Percentiles rank a stretch among this genome's conserved stretches.
Evolutionary conservation across 2,888 invertebrate species (phyloP).

Genomic region (Loripinus fragilis): DNA sequence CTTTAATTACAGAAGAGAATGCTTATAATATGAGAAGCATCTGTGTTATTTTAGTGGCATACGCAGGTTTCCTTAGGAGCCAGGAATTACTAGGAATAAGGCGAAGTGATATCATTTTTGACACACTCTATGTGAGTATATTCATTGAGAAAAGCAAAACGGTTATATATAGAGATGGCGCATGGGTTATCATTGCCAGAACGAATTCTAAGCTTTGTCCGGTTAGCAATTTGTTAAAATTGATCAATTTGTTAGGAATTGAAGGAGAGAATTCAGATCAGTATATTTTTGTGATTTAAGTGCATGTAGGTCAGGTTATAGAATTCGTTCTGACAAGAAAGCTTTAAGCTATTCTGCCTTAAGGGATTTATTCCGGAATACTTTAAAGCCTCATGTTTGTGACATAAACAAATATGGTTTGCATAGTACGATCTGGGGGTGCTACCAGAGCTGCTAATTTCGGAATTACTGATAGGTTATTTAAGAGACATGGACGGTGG

Average conservation of each 20-base stretch:
- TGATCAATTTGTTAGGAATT: background rate
- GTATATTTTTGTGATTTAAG: constrained; percentile 19
- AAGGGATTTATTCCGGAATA: constrained; percentile 32
- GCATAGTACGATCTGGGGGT: constrained; percentile 32
- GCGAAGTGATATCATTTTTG: constrained; percentile 29
- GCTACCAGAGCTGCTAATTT: too few relatives aligned
- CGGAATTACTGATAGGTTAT: too few relatives aligned
- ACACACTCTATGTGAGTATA: constrained; percentile 18
- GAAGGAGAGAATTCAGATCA: background rate
- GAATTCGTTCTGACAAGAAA: constrained; percentile 6
- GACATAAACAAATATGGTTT: constrained; percentile 31
- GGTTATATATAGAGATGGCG: constrained; percentile 36
- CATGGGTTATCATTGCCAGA: constrained; percentile 26
- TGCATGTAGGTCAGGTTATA: constrained; percentile 9
- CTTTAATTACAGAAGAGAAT: background rate
- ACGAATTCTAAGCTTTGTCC: constrained; percentile 29
- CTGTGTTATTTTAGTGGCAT: constrained; percentile 20
- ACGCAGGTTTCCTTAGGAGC: constrained; percentile 33
- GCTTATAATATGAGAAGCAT: constrained; percentile 18
- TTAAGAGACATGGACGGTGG: too few relatives aligned
- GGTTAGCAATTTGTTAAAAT: constrained; percentile 11
- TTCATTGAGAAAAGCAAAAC: constrained; percentile 45
- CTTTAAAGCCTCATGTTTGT: constrained; percentile 29
- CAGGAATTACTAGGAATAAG: constrained; percentile 32
- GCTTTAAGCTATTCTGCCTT: constrained; percentile 24